Evolutionary conservation across 2,113 vertebrate genomes (phyloP), one percentile per base, ranked within the genome.

Genomic region (Hylia prasina): DNA sequence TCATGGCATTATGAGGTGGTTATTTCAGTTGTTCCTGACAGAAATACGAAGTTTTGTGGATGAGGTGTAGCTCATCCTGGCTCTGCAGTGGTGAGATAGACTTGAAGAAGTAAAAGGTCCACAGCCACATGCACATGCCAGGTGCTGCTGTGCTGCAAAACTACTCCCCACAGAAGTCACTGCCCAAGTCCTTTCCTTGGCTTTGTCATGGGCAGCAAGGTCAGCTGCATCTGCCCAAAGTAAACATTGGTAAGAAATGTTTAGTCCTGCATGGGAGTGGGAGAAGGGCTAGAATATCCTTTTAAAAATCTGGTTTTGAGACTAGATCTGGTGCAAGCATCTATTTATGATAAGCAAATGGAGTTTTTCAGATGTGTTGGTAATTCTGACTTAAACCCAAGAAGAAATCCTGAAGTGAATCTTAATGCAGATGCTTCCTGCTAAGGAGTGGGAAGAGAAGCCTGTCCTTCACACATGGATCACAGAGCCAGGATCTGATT

Each of bases 81-180:
- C 63, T 80, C 24, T 35, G n/a, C 47, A 53, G 8, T 16, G 23
- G 6, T 51, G 58, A 33, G 21, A 50, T 1, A 35, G 25, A 17
- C 8, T 15, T 40, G 28, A 23, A 42, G 76, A 31, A 65, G 48
- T 6, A 17, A 60, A 37, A 37, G n/a, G 10, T 37, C 47, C 51
- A 51, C n/a, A 69, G 22, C 18, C 37, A 10, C 0, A 1, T 19
- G 39, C 8, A 3, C 16, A 0, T 21, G 23, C 5, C n/a, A 33
- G 40, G 35, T 58, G 30, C 50, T 61, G 81, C 33, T 0, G 0
- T 24, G 50, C 60, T 63, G 33, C 16, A 23, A 11, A 56, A 39
- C 40, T 20, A 25, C 27, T 30, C 30, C 60, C 61, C 40, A 16
- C 12, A 7, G 24, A 5, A 19, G 16, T 19, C 64, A 33, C 47